Conservation (phyloP, 2,888 invertebrate genomes). For the Meteorus cinctellus region DNA sequence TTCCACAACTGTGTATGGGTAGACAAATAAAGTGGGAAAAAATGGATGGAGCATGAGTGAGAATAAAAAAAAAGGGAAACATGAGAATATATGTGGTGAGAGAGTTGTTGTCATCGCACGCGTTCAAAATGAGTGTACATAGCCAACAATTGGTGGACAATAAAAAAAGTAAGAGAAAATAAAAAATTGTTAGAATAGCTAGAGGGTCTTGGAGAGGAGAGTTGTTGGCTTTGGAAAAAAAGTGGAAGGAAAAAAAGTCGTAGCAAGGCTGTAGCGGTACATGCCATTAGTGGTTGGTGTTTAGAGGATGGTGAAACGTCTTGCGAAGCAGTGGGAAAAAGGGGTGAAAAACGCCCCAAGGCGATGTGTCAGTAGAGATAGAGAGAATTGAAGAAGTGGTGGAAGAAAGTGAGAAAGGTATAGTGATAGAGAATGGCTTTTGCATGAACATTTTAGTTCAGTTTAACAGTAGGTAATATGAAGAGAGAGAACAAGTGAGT, state of each 20-base stretch:
- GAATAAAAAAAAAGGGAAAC: not conserved
- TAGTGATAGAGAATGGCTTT: not conserved
- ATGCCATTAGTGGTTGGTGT: conserved; percentile 8
- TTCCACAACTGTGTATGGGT: not conserved
- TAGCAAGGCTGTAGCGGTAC: conserved; percentile 11
- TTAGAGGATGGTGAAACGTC: not conserved
- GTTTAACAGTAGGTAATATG: conserved; percentile 14
- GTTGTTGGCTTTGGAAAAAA: conserved; percentile 1
- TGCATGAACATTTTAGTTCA: not conserved
- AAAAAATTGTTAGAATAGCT: conserved; percentile 23
- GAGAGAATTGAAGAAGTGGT: not conserved
- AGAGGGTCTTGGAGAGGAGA: not conserved
- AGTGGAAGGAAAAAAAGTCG: conserved; percentile 10
- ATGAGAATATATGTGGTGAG: not conserved
- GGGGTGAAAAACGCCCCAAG: not conserved
- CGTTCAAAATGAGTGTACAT: conserved; percentile 10
- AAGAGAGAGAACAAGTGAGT: not conserved
- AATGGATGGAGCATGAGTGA: not conserved
- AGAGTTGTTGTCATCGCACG: conserved; percentile 6
- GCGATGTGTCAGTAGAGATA: conserved; percentile 16
- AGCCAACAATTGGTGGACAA: not conserved
- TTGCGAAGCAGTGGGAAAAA: not conserved
- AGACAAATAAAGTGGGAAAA: not conserved
- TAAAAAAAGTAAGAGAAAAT: conserved; percentile 2
- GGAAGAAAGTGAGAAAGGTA: conserved; percentile 5